Evolutionary conservation across 2,113 vertebrate genomes (phyloP), one percentile per base, ranked within the genome.

Genomic region (Tichodroma muraria): DNA sequence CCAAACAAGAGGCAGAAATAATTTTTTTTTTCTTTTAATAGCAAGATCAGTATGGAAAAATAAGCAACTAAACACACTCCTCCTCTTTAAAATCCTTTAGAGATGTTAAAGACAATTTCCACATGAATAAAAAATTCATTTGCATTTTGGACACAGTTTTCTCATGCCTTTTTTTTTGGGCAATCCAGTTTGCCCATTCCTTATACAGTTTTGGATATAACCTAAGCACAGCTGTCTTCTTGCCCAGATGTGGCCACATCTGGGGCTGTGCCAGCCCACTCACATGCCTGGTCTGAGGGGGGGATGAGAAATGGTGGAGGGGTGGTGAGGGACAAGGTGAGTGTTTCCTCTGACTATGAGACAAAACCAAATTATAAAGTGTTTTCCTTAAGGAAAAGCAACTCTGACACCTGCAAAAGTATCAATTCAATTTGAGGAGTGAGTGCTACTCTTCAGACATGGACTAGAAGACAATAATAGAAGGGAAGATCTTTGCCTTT

Each of bases 201-300:
- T 89, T 15, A 4, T 10, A n/a, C 0, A 52, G 4, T n/a, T 47
- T 49, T 52, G 16, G 20, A 79, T 85, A 79, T 28, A 76, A 4
- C 28, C 24, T 53, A 54, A 28, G 35, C 3, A 54, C 4, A 80
- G 20, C 4, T 6, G 4, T 15, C 6, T 47, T 35, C 35, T 68
- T 59, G 10, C 16, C 33, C 37, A 19, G 2, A 0, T 35, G 49
- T 69, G 45, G 25, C n/a, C 24, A 8, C 21, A 75, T 14, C 8
- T 33, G 49, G 18, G 44, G 20, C 23, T 71, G 12, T 45, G 35
- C 23, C 47, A 56, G 11, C 11, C 25, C 16, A 10, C 6, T 72
- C n/a, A 7, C 0, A 0, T 5, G 6, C 1, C 0, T 33, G 27
- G 31, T 24, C 28, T 30, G 30, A 81, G 30, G 64, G 6, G 2